Percentiles rank a stretch among this genome's conserved stretches.
Conservation (phyloP, 2,113 vertebrate genomes). For the Rynchops niger region DNA sequence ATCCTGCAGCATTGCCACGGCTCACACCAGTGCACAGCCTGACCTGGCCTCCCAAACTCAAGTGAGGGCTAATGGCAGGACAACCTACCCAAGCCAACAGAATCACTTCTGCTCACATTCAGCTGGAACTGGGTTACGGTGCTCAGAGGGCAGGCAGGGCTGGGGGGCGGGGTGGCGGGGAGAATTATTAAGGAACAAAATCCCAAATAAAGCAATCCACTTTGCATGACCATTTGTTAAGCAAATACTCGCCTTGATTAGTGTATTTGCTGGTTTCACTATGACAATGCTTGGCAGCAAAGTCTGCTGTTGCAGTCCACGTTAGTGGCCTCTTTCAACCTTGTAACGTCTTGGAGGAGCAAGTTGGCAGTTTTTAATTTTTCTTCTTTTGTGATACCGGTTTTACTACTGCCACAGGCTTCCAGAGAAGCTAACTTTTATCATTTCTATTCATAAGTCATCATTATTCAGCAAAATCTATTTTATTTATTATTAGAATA, state of each 20-base stretch:
- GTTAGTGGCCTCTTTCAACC: background rate
- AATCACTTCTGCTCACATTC: background rate
- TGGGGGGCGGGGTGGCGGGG: no score
- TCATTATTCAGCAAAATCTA: background rate
- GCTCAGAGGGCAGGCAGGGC: background rate
- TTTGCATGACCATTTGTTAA: conserved; percentile 14
- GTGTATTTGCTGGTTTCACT: background rate
- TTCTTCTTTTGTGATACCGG: background rate
- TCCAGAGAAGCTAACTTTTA: background rate
- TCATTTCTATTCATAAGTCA: background rate
- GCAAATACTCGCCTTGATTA: conserved; percentile 3
- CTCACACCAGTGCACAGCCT: rapidly evolving
- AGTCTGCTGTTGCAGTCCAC: background rate
- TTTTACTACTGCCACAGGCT: background rate
- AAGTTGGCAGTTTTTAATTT: background rate
- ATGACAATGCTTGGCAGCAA: background rate
- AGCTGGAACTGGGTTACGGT: background rate
- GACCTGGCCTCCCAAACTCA: background rate
- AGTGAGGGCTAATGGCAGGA: background rate
- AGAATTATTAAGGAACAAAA: background rate
- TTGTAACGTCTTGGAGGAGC: background rate
- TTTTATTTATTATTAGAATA: background rate
- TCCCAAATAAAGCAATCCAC: background rate
- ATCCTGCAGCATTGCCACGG: background rate
- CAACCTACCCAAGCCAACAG: background rate